Base-by-base conservation (phyloP, 1,140 invertebrate species). In the Dufourea novaeangliae region DNA sequence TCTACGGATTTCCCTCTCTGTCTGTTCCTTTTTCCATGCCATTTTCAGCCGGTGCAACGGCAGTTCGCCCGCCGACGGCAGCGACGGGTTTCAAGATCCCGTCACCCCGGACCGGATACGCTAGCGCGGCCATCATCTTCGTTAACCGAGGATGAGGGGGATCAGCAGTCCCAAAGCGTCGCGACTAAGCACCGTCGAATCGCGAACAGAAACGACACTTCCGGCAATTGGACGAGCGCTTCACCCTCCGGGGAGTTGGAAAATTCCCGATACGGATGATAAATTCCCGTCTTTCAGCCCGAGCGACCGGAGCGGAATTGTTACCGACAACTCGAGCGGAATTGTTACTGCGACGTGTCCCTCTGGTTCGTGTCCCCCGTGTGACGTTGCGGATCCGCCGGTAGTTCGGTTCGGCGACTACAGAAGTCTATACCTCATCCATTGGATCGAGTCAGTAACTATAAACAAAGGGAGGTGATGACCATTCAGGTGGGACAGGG, bases 31-130 rank as follows among this genome's bases (percentile, higher is more conserved):
- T 84, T 84, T 75, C 80, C 71, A 79, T 79, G 81, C 76, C 81
- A 83, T 79, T 84, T 83, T 79, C 82, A 84, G 81, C 62, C 80
- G 70, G 76, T 74, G 59, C 80, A 75, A 57, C 66, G 66, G 25
- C 71, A 54, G 59, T 66, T 57, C 56, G 74, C 70, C 50, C 56
- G 67, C 17, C 59, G 27, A 71, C 68, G 52, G 32, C 81, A 68
- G 78, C 68, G 77, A 69, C 62, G 61, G n/a, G 81, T 83, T 70
- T 63, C 25, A 56, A 75, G 59, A 75, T 83, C 59, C 46, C 41
- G 37, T 68, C 57, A 73, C 77, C 77, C 77, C 44, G 57, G 61
- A 39, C 79, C 27, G 50, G 44, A 50, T 66, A 41, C 50, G 44
- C 27, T 70, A 41, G 22, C 41, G 32, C 34, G 32, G 39, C 61